Evolutionary conservation across 2,113 vertebrate genomes (phyloP), one percentile per base, ranked within the genome.

Genomic region (Tautogolabrus adspersus): DNA sequence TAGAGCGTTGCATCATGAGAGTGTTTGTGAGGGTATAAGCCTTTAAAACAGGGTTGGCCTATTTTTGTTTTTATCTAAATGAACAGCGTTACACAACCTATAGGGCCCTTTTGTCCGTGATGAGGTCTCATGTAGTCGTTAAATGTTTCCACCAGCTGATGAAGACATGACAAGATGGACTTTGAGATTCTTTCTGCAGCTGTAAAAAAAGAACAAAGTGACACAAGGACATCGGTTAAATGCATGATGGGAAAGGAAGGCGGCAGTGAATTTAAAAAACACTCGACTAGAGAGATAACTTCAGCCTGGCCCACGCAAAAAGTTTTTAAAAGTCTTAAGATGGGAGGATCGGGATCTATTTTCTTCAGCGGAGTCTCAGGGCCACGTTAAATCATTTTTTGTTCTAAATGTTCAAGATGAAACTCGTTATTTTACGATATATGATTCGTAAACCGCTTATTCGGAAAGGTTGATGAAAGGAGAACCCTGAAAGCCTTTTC

Each of bases 1-100:
- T 77, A 8, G 34, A 70, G 56, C 3, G 6, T 91, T 92, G 88
- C 89, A 65, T 91, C 91, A 91, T 72, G 73, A 73, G 22, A 72
- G 66, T 1, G 67, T 69, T 61, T 73, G 30, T 51, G 51, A 76
- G 46, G 59, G 1, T 37, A 2, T 47, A 74, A 74, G 67, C 76
- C 62, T 69, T 79, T 73, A 52, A 72, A 81, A 57, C 70, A 42
- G 40, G 26, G 9, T 0, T 84, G 85, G 40, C 85, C 88, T 85
- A 83, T 63, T 91, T 88, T 87, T 74, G 61, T 49, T 66, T 66
- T 49, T 66, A 60, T 77, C 65, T 51, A 61, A 75, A 64, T 56
- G 13, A 70, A 59, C 23, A n/a, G 3, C 0, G 3, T 78, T 54
- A 55, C 63, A 49, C 55, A 68, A 72, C 58, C 10, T 59, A 30